These are phyloP conservation scores for Myotis pilosus DNA, from an alignment of 2,797 vertebrate species.

Conservation along the genomic window DNA sequence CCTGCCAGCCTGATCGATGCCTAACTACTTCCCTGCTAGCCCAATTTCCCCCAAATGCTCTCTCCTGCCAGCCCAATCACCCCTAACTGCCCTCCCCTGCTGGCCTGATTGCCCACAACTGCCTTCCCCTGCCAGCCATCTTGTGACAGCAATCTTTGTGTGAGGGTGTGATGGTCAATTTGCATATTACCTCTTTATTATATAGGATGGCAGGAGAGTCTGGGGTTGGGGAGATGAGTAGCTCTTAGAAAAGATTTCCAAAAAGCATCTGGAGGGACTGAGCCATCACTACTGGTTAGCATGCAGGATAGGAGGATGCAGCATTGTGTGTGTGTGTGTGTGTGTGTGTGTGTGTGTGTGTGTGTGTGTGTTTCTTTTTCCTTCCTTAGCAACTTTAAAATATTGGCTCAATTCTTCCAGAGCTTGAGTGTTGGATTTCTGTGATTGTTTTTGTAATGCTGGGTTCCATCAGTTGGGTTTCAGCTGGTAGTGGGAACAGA, in stretches of 20 bases:
- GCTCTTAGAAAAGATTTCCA: background rate
- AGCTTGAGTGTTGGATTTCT: background rate
- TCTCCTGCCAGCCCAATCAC: no score
- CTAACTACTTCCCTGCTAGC: no score
- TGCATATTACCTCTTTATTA: no score
- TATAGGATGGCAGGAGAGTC: background rate
- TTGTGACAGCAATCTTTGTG: no score
- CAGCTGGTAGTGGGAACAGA: background rate
- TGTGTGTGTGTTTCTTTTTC: background rate
- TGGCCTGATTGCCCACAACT: no score
- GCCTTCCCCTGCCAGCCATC: no score
- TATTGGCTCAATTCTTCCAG: background rate
- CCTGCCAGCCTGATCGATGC: no score
- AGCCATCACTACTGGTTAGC: background rate
- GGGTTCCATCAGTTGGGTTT: background rate
- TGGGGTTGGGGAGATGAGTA: background rate
- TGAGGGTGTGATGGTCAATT: no score
- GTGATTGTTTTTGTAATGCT: background rate
- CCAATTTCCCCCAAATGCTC: no score
- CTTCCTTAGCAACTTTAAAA: conserved; percentile 9
- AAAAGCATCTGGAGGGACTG: background rate
- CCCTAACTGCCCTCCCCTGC: no score
- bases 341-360: background rate
- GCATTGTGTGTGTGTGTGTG: background rate
- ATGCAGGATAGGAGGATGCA: background rate